Evolutionary conservation across 1,140 invertebrate genomes (phyloP), one percentile per base, ranked within the genome.

Genomic region (Neomicropteryx cornuta): DNA sequence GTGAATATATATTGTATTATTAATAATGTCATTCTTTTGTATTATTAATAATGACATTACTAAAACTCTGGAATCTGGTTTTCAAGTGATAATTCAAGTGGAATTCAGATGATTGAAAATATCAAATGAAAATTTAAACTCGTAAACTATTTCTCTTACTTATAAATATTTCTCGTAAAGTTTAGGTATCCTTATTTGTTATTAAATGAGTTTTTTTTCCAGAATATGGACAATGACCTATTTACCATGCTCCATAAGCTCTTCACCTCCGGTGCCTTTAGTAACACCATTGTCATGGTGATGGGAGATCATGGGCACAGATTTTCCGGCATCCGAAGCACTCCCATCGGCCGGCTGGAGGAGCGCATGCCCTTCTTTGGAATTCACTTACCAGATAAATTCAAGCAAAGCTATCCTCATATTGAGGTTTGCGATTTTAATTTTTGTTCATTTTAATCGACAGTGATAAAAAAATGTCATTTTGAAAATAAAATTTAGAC

Each of bases 251-350:
- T 79, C 5, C 46, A 60, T 20, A 44, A 56, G 3, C 40, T 78
- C 20, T 55, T 69, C 14, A 43, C 59, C 17, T 61, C 56, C 19
- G 73, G 74, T 2, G 53, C 75, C 22, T 66, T 90, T 1, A 79
- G 89, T 49, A 77, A 87, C 47, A 84, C 85, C 0, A 50, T 90
- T 38, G 55, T 90, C 3, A 76, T 89, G 24, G 44, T 88, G 6
- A 83, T 88, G 80, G 81, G 81, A 29, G 86, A 90, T 70, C 85
- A 89, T 60, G 85, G 86, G 5, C 76, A 82, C 48, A 75, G 81
- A 72, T 81, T 78, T 56, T 84, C 84, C 2, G 60, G 62, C 10
- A 77, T 89, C 21, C 56, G 83, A 23, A 59, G 74, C 39, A 87
- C 83, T 0, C 75, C 75, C 45, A 67, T 74, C 16, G 87, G 87